These are phyloP conservation scores for Myotis findleyi DNA, from an alignment of 2,797 vertebrate genomes.

Conservation along the genomic window DNA sequence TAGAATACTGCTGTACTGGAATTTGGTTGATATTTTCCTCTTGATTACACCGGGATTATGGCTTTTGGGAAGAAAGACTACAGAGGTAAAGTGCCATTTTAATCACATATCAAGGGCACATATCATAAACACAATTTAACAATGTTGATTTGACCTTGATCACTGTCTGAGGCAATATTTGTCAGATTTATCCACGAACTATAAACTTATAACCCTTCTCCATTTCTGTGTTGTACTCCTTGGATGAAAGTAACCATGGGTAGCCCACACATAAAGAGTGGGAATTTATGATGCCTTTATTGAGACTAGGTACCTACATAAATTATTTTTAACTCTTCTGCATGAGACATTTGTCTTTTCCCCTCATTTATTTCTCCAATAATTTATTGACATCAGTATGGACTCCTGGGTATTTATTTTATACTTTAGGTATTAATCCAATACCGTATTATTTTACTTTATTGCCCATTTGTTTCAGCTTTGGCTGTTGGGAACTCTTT, in stretches of 20 bases:
- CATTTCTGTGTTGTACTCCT: neutral
- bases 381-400: neutral
- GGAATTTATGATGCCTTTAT: neutral
- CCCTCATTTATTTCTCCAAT: neutral
- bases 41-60: neutral
- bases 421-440: neutral
- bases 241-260: neutral
- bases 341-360: neutral
- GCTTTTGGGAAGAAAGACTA: neutral
- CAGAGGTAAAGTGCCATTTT: neutral
- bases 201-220: neutral
- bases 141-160: neutral
- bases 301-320: neutral
- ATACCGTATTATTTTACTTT: neutral
- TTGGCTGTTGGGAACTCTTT: neutral
- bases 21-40: neutral
- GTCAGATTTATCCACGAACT: neutral
- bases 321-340: slow-evolving; percentile 1
- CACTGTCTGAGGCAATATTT: neutral
- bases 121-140: neutral
- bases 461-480: neutral
- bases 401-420: neutral
- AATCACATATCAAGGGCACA: neutral
- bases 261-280: neutral
- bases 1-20: neutral